Evolutionary conservation across 2,888 invertebrate genomes (phyloP).

Genomic region (Dromius quadrimaculatus): DNA sequence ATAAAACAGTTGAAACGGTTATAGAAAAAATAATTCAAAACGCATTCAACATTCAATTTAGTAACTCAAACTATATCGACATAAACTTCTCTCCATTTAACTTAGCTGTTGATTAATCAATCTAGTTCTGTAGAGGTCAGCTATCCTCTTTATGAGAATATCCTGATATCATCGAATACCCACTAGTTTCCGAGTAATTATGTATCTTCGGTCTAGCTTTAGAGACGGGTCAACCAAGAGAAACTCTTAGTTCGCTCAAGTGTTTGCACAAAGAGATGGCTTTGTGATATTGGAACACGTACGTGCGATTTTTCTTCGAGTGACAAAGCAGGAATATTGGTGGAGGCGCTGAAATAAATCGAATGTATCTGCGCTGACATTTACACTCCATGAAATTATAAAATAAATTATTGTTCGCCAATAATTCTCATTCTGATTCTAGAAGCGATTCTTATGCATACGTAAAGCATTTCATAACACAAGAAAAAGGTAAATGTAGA

Average conservation of each 20-base stretch:
- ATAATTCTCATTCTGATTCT: too few relatives aligned
- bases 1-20: too few relatives aligned
- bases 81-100: too few relatives aligned
- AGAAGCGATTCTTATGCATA: too few relatives aligned
- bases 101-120: neutral
- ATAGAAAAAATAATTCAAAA: too few relatives aligned
- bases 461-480: too few relatives aligned
- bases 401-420: too few relatives aligned
- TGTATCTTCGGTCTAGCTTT: constrained; percentile 27
- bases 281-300: constrained; percentile 6
- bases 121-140: neutral
- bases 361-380: too few relatives aligned
- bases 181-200: constrained; percentile 23
- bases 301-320: neutral
- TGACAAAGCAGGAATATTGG: constrained; percentile 1
- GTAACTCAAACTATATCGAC: too few relatives aligned
- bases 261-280: constrained; percentile 18
- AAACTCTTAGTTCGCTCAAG: constrained; percentile 1
- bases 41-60: too few relatives aligned
- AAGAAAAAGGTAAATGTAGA: neutral
- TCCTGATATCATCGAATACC: neutral
- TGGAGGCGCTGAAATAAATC: neutral
- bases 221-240: constrained; percentile 28
- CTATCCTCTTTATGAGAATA: neutral
- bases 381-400: too few relatives aligned